phyloP scores from a whole-genome alignment of 2,888 invertebrate species.

The Caenorhabditis sulstoni region DNA sequence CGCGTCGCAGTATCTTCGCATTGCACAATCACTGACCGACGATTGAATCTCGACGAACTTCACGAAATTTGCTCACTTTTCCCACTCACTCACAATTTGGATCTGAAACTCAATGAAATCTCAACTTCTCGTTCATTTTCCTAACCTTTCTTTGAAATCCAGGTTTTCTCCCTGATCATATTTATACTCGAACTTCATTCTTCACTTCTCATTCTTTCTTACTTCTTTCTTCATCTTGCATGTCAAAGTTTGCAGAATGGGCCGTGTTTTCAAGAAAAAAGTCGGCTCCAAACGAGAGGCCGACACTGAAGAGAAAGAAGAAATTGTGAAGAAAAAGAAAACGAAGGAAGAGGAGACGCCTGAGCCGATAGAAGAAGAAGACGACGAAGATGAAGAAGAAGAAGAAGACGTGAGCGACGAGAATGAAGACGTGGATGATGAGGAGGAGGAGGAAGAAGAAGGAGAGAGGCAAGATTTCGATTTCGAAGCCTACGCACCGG shows the following conservation, averaged over 20 bases:
- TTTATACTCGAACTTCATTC: too few species aligned
- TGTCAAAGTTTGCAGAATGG: constrained; percentile 51
- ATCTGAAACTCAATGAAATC: too few species aligned
- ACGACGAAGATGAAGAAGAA: constrained; percentile 44
- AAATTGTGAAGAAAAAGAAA: constrained; percentile 32
- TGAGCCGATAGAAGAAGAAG: constrained; percentile 26
- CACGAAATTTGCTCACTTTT: not conserved
- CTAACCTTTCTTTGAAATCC: constrained; percentile 7
- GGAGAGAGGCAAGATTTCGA: constrained; percentile 69
- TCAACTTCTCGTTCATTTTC: too few species aligned
- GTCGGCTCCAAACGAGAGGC: constrained; percentile 18
- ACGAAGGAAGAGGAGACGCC: constrained; percentile 32
- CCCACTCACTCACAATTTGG: not conserved
- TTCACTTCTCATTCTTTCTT: not conserved
- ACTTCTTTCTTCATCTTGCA: too few species aligned
- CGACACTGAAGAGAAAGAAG: constrained; percentile 5
- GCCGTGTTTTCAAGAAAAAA: constrained; percentile 50
- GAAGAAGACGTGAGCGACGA: constrained; percentile 41
- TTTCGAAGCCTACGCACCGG: constrained; percentile 75
- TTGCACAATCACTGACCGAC: constrained; percentile 42
- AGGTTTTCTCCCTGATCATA: too few species aligned
- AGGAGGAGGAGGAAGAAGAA: constrained; percentile 37
- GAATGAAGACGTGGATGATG: constrained; percentile 41
- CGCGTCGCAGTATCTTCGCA: constrained; percentile 51
- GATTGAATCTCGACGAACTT: constrained; percentile 11